Evolutionary conservation across 2,888 invertebrate species (phyloP).

Genomic region (Orthosia cruda): DNA sequence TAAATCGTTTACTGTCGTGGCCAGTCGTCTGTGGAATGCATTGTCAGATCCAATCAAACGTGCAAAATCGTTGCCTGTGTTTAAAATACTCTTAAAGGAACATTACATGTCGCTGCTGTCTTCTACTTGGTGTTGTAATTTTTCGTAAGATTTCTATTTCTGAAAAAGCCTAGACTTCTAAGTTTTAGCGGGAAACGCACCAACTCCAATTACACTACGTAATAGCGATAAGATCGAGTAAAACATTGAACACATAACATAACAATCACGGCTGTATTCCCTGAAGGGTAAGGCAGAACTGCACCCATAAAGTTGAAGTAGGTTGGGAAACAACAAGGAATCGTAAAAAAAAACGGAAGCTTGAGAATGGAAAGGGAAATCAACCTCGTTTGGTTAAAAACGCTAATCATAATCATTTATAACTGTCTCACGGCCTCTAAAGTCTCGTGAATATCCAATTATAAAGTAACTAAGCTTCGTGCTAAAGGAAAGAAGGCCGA

Average conservation of each 20-base stretch:
- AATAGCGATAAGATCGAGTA: neutral
- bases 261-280: too few relatives aligned
- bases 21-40: too few relatives aligned
- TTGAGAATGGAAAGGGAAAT: conserved; percentile 24
- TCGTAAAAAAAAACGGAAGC: conserved; percentile 3
- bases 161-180: too few relatives aligned
- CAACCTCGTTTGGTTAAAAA: conserved; percentile 17
- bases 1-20: too few relatives aligned
- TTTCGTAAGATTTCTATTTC: too few relatives aligned
- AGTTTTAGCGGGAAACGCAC: neutral
- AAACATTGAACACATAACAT: neutral
- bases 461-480: conserved; percentile 28
- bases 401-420: conserved; percentile 14
- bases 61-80: too few relatives aligned
- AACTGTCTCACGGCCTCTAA: conserved; percentile 21
- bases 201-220: neutral
- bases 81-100: too few relatives aligned
- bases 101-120: too few relatives aligned
- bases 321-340: conserved; percentile 1
- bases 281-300: too few relatives aligned
- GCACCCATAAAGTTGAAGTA: neutral
- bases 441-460: conserved; percentile 17
- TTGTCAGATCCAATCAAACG: too few relatives aligned
- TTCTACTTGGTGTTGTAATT: too few relatives aligned
- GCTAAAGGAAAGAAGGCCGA: neutral